These are phyloP conservation scores for Diadromus collaris DNA, from an alignment of 2,888 invertebrate species.

Conservation along the genomic window DNA sequence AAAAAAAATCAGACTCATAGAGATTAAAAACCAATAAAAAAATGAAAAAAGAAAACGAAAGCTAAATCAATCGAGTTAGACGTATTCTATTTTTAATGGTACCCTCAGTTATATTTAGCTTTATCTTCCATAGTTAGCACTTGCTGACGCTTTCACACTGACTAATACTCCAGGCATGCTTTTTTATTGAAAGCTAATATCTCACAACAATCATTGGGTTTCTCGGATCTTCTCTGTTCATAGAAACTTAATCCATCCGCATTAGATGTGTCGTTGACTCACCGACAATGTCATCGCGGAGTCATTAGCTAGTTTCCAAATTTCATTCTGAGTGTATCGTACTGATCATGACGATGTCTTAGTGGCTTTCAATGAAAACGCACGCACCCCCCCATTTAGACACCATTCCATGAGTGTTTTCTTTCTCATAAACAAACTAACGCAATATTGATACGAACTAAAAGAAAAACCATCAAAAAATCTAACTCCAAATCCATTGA, in stretches of 20 bases:
- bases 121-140: conserved; percentile 80
- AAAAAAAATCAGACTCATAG: conserved; percentile 47
- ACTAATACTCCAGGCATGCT: conserved; percentile 76
- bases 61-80: conserved; percentile 65
- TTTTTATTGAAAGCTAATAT: conserved; percentile 73
- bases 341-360: conserved; percentile 18
- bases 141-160: conserved; percentile 80
- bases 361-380: conserved; percentile 76
- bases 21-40: conserved; percentile 60
- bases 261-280: too few species aligned
- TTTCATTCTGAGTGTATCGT: neutral
- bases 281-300: conserved; percentile 4
- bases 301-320: conserved; percentile 11
- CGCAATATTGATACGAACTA: conserved; percentile 77
- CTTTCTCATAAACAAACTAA: conserved; percentile 66
- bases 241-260: neutral
- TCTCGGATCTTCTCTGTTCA: neutral
- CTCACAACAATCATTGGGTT: conserved; percentile 18
- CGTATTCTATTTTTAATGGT: conserved; percentile 74
- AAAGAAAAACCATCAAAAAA: conserved; percentile 62
- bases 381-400: conserved; percentile 73
- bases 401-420: conserved; percentile 66
- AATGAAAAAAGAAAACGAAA: conserved; percentile 73
- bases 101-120: conserved; percentile 80
- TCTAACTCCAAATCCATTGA: conserved; percentile 60